Conservation (phyloP, 2,113 vertebrate genomes). For the Thomomys bottae region DNA sequence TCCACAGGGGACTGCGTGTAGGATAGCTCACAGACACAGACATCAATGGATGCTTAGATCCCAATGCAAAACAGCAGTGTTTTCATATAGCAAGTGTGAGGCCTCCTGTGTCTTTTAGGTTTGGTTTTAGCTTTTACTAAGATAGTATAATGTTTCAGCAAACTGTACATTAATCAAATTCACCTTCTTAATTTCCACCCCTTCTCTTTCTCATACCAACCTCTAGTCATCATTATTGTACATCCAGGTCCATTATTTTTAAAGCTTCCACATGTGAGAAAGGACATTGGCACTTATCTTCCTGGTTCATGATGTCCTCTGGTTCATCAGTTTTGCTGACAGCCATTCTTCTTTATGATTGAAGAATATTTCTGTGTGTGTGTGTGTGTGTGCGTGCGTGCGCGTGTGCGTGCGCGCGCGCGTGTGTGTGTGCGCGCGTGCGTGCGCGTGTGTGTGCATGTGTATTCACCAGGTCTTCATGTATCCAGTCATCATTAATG, state of each 20-base stretch:
- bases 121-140: background rate
- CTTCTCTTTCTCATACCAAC: background rate
- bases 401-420: too few relatives aligned
- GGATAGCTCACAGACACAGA: background rate
- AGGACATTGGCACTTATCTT: background rate
- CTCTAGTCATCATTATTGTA: background rate
- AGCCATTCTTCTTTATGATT: background rate
- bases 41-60: background rate
- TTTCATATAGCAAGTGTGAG: background rate
- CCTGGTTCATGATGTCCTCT: background rate
- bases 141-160: background rate
- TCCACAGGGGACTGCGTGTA: background rate
- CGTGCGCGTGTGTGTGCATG: background rate
- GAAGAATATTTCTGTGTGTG: background rate
- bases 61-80: background rate
- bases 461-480: background rate
- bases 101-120: background rate
- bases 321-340: background rate
- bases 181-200: background rate
- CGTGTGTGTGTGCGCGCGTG: background rate
- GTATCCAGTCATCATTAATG: background rate
- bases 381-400: too few relatives aligned
- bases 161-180: background rate
- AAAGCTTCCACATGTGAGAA: background rate
- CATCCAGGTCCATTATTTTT: background rate